Base-by-base conservation (phyloP, 2,797 vertebrate species). In the Leucoraja ocellata region DNA sequence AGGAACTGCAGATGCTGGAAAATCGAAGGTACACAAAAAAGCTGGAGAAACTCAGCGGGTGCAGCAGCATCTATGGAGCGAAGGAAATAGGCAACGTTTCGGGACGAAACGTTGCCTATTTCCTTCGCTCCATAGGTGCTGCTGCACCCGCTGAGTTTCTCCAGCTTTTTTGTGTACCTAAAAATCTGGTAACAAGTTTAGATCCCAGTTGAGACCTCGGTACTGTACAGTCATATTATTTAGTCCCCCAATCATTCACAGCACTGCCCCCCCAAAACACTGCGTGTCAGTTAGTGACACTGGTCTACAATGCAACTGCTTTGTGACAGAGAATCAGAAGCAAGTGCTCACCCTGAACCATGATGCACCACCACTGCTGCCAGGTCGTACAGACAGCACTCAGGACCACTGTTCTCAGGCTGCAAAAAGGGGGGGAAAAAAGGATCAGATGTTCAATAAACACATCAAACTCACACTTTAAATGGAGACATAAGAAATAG, bases 301-400 rank as follows among this genome's bases (percentile, higher is more conserved):
- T 32, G 28, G 58, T 7, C 58, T 8, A 14, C 14, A 16, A n/a
- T 7, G 28, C n/a, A 28, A 16, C 25, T 16, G 2, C 46, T 25
- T 54, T 11, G 14, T 7, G 23, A 13, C 11, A 61, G n/a, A 65
- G 28, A 88, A 84, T 65, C 6, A 68, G 68, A 68, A 88, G 32
- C 58, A 4, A 90, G 14, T 83, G 97, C 98, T 98, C 95, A 99
- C 99, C 99, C 98, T n/a, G 99, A 99, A 36, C 99, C 99, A 2
- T 99, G 99, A 96, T 99, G 98, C 94, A 99, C 98, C 14, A 99
- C 99, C 1, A 99, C 98, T 63, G 98, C 99, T 0, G 97, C 98
- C 0, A 99, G 98, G 95, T 99, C 98, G 46, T 99, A 99, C 61
- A 99, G 96, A 94, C 98, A 98, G 94, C 95, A 98, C 84, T 97